Conservation (phyloP, 2,113 vertebrate species). For the Myotis davidii region DNA sequence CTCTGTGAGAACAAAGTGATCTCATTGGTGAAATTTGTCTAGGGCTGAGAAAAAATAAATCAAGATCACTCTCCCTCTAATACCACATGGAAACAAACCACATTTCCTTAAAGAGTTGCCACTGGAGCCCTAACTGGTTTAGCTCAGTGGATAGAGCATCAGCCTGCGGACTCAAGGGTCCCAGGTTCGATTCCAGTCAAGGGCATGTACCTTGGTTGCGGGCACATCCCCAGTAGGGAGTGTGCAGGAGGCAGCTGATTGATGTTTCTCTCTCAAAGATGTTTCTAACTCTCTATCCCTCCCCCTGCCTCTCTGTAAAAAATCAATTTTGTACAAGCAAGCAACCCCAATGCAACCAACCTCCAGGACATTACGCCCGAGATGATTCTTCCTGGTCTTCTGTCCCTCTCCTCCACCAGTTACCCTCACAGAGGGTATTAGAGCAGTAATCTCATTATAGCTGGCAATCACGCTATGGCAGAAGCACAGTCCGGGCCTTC, state of each 20-base stretch:
- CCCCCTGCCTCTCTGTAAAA: too few species aligned
- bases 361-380: not conserved
- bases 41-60: constrained; percentile 41
- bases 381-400: not conserved
- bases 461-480: not conserved
- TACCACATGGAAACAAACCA: constrained; percentile 9
- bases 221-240: too few species aligned
- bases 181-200: too few species aligned
- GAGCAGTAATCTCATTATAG: constrained; percentile 29
- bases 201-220: too few species aligned
- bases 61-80: not conserved
- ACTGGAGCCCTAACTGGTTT: not conserved
- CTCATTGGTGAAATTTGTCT: constrained; percentile 39
- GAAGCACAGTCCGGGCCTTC: not conserved
- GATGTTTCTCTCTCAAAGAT: too few species aligned
- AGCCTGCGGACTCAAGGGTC: too few species aligned
- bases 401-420: not conserved
- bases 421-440: not conserved
- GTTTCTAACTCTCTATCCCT: too few species aligned
- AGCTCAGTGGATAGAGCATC: too few species aligned
- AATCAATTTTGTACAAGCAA: too few species aligned
- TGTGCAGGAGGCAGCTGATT: too few species aligned
- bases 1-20: constrained; percentile 51
- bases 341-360: not conserved
- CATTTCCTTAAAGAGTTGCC: constrained; percentile 24